phyloP scores from a whole-genome alignment of 2,888 invertebrate species.

The Cheilosia variabilis region DNA sequence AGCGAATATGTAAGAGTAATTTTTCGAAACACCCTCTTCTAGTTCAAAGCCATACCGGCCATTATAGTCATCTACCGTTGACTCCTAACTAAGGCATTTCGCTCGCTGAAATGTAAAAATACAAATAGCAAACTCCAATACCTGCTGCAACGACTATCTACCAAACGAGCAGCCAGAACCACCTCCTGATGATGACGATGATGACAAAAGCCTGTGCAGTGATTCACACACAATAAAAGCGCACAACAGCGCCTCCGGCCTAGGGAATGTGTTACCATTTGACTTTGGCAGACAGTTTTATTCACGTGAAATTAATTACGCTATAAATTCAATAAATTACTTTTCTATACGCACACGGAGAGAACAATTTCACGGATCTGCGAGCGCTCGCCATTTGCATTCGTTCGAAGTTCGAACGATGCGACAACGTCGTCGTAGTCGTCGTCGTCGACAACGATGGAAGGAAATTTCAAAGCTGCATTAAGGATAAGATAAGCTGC shows the following conservation, averaged over 20 bases:
- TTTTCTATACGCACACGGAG: conserved; percentile 65
- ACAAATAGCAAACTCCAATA: background rate
- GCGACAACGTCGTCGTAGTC: conserved; percentile 9
- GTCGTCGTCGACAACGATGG: conserved; percentile 23
- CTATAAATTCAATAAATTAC: conserved; percentile 78
- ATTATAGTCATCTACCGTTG: conserved; percentile 10
- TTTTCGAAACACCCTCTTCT: conserved; percentile 29
- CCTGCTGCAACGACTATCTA: conserved; percentile 3
- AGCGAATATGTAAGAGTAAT: background rate
- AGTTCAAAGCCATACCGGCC: background rate
- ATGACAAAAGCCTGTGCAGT: conserved; percentile 62
- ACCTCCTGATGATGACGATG: conserved; percentile 4
- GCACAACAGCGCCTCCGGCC: conserved; percentile 23
- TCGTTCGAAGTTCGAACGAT: conserved; percentile 24
- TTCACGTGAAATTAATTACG: conserved; percentile 78
- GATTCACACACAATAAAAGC: conserved; percentile 63
- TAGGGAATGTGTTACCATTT: conserved; percentile 76
- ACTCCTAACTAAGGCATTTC: conserved; percentile 8
- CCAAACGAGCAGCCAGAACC: conserved; percentile 1
- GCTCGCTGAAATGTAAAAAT: background rate
- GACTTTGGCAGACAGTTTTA: conserved; percentile 76
- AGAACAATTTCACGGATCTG: conserved; percentile 54
- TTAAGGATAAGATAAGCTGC: conserved; percentile 72
- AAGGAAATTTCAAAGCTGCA: conserved; percentile 63
- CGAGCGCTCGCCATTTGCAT: conserved; percentile 53